Percentiles rank a stretch among this genome's conserved stretches.
Evolutionary conservation across 2,888 invertebrate genomes (phyloP).

Genomic region (Platycheirus albimanus): DNA sequence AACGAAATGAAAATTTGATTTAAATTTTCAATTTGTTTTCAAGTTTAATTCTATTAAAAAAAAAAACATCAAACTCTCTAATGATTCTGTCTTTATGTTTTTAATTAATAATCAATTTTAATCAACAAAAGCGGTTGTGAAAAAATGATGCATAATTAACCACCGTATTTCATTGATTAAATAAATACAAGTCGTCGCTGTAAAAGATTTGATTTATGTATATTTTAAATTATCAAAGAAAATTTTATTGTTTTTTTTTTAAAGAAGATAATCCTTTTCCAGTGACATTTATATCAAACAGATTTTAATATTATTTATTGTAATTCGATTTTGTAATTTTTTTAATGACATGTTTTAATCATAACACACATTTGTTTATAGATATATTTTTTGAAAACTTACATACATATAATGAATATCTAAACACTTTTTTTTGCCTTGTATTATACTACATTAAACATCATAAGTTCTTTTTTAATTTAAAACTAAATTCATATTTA

Average conservation of each 20-base stretch:
- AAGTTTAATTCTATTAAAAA: conserved; percentile 12
- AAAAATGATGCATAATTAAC: too few relatives aligned
- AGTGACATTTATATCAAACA: conserved; percentile 55
- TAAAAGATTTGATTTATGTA: conserved; percentile 12
- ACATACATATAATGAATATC: conserved; percentile 7
- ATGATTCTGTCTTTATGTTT: conserved; percentile 3
- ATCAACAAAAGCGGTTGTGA: too few relatives aligned
- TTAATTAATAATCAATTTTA: too few relatives aligned
- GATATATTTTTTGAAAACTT: conserved; percentile 3
- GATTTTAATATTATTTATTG: conserved; percentile 59
- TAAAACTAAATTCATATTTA: conserved; percentile 14
- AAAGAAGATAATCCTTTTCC: conserved; percentile 30
- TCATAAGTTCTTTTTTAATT: conserved; percentile 17
- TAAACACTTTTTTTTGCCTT: conserved; percentile 15
- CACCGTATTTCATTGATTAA: too few relatives aligned
- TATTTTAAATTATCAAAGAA: conserved; percentile 19
- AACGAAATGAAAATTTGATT: conserved; percentile 39
- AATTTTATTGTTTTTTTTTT: not conserved
- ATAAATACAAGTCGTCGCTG: not conserved
- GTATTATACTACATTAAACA: conserved; percentile 40
- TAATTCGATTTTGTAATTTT: conserved; percentile 20
- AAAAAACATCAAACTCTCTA: not conserved
- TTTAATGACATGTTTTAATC: too few relatives aligned
- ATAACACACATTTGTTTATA: too few relatives aligned
- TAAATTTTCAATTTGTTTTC: conserved; percentile 47